Base-by-base conservation (phyloP, 2,113 vertebrate species). In the Heteronetta atricapilla region DNA sequence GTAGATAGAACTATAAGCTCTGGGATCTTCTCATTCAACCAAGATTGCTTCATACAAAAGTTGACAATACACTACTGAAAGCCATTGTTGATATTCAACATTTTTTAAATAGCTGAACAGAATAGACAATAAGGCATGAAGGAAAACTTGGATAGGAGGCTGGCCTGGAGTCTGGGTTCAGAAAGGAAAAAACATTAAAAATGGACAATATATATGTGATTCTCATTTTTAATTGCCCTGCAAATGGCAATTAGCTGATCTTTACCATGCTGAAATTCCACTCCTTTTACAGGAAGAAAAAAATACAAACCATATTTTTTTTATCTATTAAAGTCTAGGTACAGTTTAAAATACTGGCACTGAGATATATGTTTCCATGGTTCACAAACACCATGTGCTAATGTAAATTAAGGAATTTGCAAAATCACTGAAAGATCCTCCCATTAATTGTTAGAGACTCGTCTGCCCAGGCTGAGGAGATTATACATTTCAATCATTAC, bases 71-170 rank as follows among this genome's bases (percentile, higher is more conserved):
- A 97, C 95, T 98, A 98, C 98, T 98, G 98, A 99, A 99, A 99
- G 98, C 98, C 98, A 99, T 99, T 99, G 99, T 99, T 99, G 99
- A 99, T 99, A 99, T 99, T 99, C 99, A 98, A 99, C 99, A 99
- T 99, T 99, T 99, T 99, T 98, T 98, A 99, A 99, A 99, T 99
- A 99, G 99, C 99, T 98, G 98, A 98, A 98, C 98, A 99, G 98
- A 98, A 98, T 98, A 99, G 98, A 99, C 99, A 99, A 99, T 99
- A 98, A 99, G 98, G 99, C 98, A 98, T 92, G 96, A 98, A 97
- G 98, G 98, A 99, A 99, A 99, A 99, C 98, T 99, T 98, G 99
- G 99, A 98, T 96, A 98, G 98, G 99, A 98, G 97, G 97, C 97
- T 98, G 99, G 98, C 98, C 98, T 98, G 99, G 98, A 99, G 97